Conservation (phyloP, 2,888 invertebrate genomes). For the Neocrepidodera transversa region DNA sequence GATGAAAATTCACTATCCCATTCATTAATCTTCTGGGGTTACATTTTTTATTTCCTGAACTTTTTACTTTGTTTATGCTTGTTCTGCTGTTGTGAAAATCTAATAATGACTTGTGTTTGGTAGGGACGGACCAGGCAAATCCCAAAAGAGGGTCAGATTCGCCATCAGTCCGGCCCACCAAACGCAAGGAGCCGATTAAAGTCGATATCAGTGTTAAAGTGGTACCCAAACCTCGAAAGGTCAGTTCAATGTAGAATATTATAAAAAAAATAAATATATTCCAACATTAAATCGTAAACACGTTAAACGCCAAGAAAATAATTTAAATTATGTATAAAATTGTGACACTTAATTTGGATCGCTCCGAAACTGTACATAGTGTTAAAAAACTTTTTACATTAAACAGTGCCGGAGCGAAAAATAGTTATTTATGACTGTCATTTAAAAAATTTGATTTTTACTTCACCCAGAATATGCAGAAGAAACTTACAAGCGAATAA, state of each 20-base stretch:
- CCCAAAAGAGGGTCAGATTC: conserved; percentile 61
- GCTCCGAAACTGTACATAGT: too few species aligned
- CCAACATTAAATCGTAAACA: too few species aligned
- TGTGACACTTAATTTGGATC: too few species aligned
- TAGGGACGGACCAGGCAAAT: conserved; percentile 57
- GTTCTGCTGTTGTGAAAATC: conserved; percentile 12
- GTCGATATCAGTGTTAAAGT: conserved; percentile 80
- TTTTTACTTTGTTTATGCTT: not conserved
- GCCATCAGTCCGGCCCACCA: conserved; percentile 60
- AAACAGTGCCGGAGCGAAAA: too few species aligned
- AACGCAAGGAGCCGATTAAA: conserved; percentile 74
- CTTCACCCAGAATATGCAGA: conserved; percentile 67
- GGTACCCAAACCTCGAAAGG: conserved; percentile 68
- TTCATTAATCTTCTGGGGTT: too few species aligned
- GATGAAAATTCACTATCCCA: too few species aligned
- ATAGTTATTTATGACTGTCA: too few species aligned
- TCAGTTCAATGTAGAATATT: conserved; percentile 52
- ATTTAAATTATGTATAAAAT: too few species aligned
- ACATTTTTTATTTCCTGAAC: conserved; percentile 5
- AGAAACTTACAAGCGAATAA: conserved; percentile 69
- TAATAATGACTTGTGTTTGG: conserved; percentile 56
- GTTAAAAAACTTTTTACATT: too few species aligned
- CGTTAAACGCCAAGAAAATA: too few species aligned
- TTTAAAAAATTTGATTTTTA: conserved; percentile 1
- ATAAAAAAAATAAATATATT: not conserved